These are phyloP conservation scores for Drosophila elegans DNA, from an alignment of 1,140 invertebrate species.

Conservation along the genomic window DNA sequence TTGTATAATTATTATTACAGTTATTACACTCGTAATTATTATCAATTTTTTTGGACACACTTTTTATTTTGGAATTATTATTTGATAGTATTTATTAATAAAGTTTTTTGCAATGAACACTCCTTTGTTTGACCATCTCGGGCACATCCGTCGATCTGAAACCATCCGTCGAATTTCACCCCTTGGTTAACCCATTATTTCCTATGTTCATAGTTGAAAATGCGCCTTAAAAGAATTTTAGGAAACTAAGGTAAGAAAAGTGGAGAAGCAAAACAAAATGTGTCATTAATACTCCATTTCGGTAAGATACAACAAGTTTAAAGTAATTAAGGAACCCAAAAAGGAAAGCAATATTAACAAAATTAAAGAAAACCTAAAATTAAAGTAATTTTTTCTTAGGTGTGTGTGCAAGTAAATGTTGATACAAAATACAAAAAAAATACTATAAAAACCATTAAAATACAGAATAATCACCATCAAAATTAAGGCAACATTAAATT, in stretches of 20 bases:
- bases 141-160: conserved; percentile 32
- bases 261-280: conserved; percentile 18
- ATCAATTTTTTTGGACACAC: conserved; percentile 38
- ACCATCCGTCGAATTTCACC: conserved; percentile 38
- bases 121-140: conserved; percentile 13
- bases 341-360: conserved; percentile 67
- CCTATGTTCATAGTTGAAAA: conserved; percentile 55
- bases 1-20: conserved; percentile 53
- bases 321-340: conserved; percentile 46
- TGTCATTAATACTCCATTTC: conserved; percentile 47
- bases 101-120: conserved; percentile 72
- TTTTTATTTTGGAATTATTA: conserved; percentile 62
- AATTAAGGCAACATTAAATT: conserved; percentile 42
- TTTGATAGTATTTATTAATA: conserved; percentile 78
- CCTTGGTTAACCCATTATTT: conserved; percentile 9
- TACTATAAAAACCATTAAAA: background rate
- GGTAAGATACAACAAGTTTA: conserved; percentile 32
- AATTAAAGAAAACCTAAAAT: conserved; percentile 38
- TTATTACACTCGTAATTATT: conserved; percentile 60
- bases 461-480: conserved; percentile 48
- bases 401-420: conserved; percentile 45
- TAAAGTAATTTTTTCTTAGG: conserved; percentile 58
- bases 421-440: conserved; percentile 22
- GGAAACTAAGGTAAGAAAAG: conserved; percentile 37
- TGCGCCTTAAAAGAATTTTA: conserved; percentile 63